Base-by-base conservation (phyloP, 2,888 invertebrate species). In the Polyommatus icarus region DNA sequence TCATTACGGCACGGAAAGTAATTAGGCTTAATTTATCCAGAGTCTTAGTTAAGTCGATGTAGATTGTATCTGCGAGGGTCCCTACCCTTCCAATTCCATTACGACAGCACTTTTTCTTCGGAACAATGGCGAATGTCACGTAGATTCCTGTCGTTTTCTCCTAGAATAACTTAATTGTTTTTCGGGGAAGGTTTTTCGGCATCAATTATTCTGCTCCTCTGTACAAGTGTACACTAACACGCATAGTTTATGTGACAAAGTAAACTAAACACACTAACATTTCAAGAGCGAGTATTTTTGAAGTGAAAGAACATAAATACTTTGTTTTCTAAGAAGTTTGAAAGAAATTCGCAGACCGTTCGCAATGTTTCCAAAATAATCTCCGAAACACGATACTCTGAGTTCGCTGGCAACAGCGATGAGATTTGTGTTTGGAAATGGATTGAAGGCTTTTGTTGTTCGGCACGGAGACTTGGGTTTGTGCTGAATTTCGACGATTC, bases 381-480 rank as follows among this genome's bases (percentile, higher is more conserved):
- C 85, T 87, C 83, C 85, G 87, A 87, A 88, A 90, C 88, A 89
- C 86, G 84, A 88, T 86, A 84, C 85, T 80, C 86, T 86, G 88
- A 88, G 89, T 82, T 84, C 83, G 82, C 84, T 85, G 87, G 87
- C 86, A 86, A 84, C 84, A 85, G 81, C 85, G 83, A 83, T 84
- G 88, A 87, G 89, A 89, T 91, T 89, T 89, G 90, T 89, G 88
- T 87, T 87, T 86, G 85, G 87, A 87, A 90, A 89, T 89, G 89
- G 89, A 91, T 90, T 88, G 89, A 87, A 90, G 83, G 83, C 86
- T 84, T 88, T 88, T 91, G 90, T 90, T 88, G 86, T 82, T 83
- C 77, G 78, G 86, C 86, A 85, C 84, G 87, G 88, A 86, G 85
- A 82, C 79, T 78, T 79, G 76, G 76, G 61, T 79, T 78, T 75